A percentile compares a stretch with the other conserved stretches of the same genome.
phyloP scores from a whole-genome alignment of 2,888 invertebrate species.

The Caenorhabditis virilis region DNA sequence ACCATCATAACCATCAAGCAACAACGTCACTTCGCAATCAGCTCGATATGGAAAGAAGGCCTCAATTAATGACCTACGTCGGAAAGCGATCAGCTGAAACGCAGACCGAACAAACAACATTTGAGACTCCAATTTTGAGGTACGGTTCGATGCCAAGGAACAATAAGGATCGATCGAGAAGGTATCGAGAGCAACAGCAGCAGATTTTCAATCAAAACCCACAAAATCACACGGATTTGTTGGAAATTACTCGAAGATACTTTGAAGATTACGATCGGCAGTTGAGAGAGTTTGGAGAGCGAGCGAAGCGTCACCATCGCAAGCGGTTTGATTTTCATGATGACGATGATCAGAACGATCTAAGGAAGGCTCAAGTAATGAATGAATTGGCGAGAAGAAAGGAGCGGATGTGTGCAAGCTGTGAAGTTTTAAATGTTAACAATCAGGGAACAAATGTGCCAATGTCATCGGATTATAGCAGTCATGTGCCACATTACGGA shows the following conservation, averaged over 20 bases:
- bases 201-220: constrained; percentile 29
- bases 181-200: constrained; percentile 30
- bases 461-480: constrained; percentile 52
- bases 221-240: constrained; percentile 50
- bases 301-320: constrained; percentile 18
- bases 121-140: constrained; percentile 16
- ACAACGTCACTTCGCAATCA: constrained; percentile 47
- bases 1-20: too few species aligned
- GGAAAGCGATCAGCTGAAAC: constrained; percentile 47
- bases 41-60: constrained; percentile 34
- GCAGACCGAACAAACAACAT: constrained; percentile 46
- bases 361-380: constrained; percentile 73
- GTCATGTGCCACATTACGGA: constrained; percentile 62
- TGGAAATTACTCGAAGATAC: constrained; percentile 58
- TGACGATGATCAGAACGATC: constrained; percentile 72
- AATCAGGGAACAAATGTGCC: constrained; percentile 11
- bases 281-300: constrained; percentile 50
- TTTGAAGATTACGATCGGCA: constrained; percentile 65
- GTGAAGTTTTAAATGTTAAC: constrained; percentile 46
- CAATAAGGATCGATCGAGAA: constrained; percentile 16
- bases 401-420: constrained; percentile 72
- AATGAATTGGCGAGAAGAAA: constrained; percentile 75
- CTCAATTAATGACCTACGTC: constrained; percentile 30
- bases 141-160: constrained; percentile 25
- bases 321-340: constrained; percentile 52